Base-by-base conservation (phyloP, 2,113 vertebrate species). In the Hippocampus barbouri region DNA sequence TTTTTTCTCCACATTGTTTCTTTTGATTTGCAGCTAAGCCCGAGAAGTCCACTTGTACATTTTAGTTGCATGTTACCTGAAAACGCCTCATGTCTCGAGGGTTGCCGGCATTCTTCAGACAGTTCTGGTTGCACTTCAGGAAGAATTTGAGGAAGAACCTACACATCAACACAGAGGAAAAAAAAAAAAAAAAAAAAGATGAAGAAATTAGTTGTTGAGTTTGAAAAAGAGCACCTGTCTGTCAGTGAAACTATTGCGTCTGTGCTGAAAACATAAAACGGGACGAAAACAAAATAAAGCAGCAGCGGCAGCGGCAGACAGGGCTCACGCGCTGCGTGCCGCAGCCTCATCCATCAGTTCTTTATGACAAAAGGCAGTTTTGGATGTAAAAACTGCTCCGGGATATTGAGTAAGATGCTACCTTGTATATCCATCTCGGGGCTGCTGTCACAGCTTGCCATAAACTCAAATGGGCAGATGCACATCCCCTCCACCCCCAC, bases 51-150 rank as follows among this genome's bases (percentile, higher is more conserved):
- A 16, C 38, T 18, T 66, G 2, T 25, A 45, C 41, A 25, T 45
- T 25, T 8, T 27, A 14, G 25, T 16, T 1, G 66, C 7, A 8
- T 65, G 67, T 84, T 94, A 98, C 96, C 96, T 98, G 96, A 92
- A 98, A 98, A 89, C 96, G 64, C 2, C 64, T 47, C 64, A 66
- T 66, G 43, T 66, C 64, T 66, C 64, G 41, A 27, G 64, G 64
- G 64, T 66, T 66, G n/a, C 64, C 64, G 16, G 64, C 64, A 66
- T 66, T 66, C 43, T 66, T 66, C 64, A 66, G 23, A 47, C 64
- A 66, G 43, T 66, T 66, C 64, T 66, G 64, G 64, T 66, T 66
- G 15, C 64, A 66, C 43, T 66, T 66, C 43, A 66, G 21, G 43
- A 66, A 66, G 64, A 66, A 66, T 30, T 51, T 68, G 25, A 54